Conservation (phyloP, 2,797 vertebrate genomes). For the Acestrorhynchus altus region DNA sequence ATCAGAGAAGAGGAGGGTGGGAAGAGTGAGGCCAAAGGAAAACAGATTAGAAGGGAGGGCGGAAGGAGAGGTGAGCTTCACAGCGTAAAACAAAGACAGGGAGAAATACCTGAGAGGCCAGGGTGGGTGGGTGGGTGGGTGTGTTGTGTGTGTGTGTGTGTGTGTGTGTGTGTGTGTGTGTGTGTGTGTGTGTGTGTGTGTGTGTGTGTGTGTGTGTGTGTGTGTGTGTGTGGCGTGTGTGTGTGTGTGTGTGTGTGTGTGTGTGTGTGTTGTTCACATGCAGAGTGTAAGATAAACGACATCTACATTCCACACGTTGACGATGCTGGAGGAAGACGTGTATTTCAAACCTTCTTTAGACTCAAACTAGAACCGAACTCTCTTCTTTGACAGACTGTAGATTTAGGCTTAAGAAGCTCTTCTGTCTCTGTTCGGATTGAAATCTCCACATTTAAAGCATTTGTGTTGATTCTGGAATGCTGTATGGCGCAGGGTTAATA, state of each 20-base stretch:
- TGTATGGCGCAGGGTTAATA: not conserved
- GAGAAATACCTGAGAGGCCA: conserved; percentile 6
- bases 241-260: not conserved
- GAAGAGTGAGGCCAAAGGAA: not conserved
- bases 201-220: not conserved
- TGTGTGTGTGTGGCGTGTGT: not conserved
- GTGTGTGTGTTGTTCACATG: not conserved
- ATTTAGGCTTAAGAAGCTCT: no score
- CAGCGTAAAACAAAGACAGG: not conserved
- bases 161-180: no score
- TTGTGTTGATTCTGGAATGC: not conserved
- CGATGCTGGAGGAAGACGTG: not conserved
- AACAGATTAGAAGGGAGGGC: not conserved
- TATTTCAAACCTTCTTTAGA: not conserved
- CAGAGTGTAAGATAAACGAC: not conserved
- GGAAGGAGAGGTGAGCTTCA: no score
- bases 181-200: not conserved
- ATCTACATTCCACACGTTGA: conserved; percentile 28
- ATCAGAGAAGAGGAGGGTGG: not conserved
- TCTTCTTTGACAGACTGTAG: not conserved
- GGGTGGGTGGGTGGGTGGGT: not conserved
- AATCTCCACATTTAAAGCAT: not conserved
- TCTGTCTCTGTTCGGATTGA: no score
- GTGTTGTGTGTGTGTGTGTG: no score
- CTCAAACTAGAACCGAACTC: not conserved